phyloP scores from a whole-genome alignment of 92 coral and sea anemone genomes.

The Epizoanthus rinbou region DNA sequence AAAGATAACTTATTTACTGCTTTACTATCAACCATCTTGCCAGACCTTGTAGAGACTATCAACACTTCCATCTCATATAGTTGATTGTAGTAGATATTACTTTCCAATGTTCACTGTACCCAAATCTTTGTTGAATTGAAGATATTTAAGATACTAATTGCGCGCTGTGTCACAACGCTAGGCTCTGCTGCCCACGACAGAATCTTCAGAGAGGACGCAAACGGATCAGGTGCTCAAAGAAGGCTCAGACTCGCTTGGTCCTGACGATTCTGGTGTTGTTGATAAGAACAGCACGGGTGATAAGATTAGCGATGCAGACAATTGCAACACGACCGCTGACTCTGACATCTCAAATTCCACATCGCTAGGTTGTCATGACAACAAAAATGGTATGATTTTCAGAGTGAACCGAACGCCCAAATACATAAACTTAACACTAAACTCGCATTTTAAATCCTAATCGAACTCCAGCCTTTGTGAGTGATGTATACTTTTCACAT shows the following conservation, averaged over 20 bases:
- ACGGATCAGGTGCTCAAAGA: background rate
- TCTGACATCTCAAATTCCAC: background rate
- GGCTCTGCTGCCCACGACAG: background rate
- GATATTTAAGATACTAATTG: background rate
- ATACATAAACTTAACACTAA: too few relatives aligned
- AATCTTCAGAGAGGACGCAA: background rate
- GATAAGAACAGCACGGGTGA: background rate
- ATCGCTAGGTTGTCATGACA: background rate
- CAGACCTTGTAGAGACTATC: background rate
- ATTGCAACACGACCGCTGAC: background rate
- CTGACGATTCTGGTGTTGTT: background rate
- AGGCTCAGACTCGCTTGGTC: conserved; percentile 2
- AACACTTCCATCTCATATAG: too few relatives aligned
- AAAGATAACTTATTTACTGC: too few relatives aligned
- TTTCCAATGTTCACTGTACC: background rate
- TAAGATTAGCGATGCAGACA: background rate
- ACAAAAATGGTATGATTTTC: conserved; percentile 16
- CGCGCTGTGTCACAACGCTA: background rate
- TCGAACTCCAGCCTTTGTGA: too few relatives aligned
- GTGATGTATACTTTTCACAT: too few relatives aligned
- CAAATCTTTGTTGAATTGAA: background rate
- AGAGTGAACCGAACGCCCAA: too few relatives aligned
- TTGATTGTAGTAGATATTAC: background rate
- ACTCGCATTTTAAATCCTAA: too few relatives aligned
- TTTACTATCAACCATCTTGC: too few relatives aligned